Conservation (phyloP, 2,113 vertebrate genomes). For the Sorex fumeus region DNA sequence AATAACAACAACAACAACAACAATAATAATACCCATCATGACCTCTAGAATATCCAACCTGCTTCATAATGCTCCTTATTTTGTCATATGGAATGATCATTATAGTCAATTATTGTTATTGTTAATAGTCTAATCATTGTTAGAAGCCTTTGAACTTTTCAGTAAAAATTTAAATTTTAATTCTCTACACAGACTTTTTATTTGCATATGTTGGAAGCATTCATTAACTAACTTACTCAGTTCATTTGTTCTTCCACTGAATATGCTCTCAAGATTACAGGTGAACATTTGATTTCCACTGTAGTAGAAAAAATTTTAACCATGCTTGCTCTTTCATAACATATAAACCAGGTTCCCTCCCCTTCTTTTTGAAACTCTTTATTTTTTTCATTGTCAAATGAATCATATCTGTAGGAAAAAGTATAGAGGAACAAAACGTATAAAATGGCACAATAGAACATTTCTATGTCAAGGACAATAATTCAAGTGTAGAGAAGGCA, state of each 20-base stretch:
- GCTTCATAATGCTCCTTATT: background rate
- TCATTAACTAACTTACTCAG: background rate
- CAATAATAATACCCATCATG: too few species aligned
- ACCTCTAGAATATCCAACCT: background rate
- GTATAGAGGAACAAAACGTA: background rate
- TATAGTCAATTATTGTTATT: background rate
- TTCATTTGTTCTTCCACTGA: background rate
- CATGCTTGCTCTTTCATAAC: background rate
- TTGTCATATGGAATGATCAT: background rate
- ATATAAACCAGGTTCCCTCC: background rate
- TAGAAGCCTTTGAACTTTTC: background rate
- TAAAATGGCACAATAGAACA: too few species aligned
- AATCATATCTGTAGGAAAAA: background rate
- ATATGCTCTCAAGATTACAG: constrained; percentile 11
- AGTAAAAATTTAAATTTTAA: background rate
- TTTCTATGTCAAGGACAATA: too few species aligned
- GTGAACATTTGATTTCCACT: constrained; percentile 21
- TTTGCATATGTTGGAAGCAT: background rate
- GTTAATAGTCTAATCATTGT: too few species aligned
- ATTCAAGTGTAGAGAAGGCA: too few species aligned
- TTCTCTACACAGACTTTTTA: background rate
- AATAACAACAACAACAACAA: too few species aligned
- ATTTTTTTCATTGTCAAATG: constrained; percentile 28
- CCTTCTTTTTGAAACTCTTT: background rate
- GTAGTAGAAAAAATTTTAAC: constrained; percentile 20